Base-by-base conservation (phyloP, 2,888 invertebrate species). In the Tuberolachnus salignus region DNA sequence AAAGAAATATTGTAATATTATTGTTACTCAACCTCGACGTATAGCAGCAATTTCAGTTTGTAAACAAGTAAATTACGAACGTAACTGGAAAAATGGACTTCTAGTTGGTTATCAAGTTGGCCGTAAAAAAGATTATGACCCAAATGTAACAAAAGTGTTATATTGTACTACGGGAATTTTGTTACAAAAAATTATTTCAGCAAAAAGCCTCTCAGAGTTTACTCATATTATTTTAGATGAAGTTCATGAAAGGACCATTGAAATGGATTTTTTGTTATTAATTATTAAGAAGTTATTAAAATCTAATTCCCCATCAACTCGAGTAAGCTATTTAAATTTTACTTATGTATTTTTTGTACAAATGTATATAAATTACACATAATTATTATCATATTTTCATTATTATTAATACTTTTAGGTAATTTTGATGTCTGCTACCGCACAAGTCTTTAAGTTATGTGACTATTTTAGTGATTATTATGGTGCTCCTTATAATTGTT, bases 341-440 rank as follows among this genome's bases (percentile, higher is more conserved):
- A 21, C 34, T n/a, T 10, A 11, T n/a, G 23, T 21, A 63, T 63
- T 61, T 42, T 19, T 19, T 63, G 9, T 49, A 14, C n/a, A 42
- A 0, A 69, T 53, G 0, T 3, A 21, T 21, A 46, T 16, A 51
- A 26, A 26, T 59, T n/a, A n/a, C 6, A 34, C 34, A 34, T 16
- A 19, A 26, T 53, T 19, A 49, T 46, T 83, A 89, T 89, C 86
- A 0, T 4, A 23, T 23, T 16, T 3, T 44, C 21, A 59, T 49
- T 21, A 49, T n/a, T 69, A 34, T 59, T 59, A 34, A 34, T 34
- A 6, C 34, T 19, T 49, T 46, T 83, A 89, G 89, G 86, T 94
- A 0, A 88, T 98, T 71, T 87, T 98, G 3, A 98, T 98, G 97
- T 97, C 97, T 0, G 98, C 98, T 0, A 97, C 98, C 1, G 91